These are phyloP conservation scores for Cryptomyrus ogoouensis DNA, from an alignment of 2,113 vertebrate species.

Conservation along the genomic window DNA sequence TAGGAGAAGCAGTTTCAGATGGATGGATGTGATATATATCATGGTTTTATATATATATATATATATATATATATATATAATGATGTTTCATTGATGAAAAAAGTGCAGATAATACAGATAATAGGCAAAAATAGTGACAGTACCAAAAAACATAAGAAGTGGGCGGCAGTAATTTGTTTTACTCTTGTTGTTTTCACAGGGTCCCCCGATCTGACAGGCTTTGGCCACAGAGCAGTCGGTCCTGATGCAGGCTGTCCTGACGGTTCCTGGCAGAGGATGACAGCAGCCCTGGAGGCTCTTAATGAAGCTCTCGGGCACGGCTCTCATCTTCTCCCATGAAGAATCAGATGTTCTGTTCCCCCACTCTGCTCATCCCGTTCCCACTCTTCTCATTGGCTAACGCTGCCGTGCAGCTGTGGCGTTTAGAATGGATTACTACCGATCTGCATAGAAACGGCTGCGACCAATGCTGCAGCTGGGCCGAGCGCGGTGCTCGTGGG, in stretches of 20 bases:
- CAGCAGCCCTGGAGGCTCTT: background rate
- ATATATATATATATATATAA: background rate
- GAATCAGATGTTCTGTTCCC: background rate
- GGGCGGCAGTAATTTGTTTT: background rate
- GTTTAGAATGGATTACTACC: background rate
- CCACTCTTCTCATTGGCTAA: background rate
- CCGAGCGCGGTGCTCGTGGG: background rate
- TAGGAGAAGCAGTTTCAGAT: no score
- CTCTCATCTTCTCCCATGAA: background rate
- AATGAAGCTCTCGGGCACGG: background rate
- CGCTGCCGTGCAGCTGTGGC: background rate
- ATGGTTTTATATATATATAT: background rate
- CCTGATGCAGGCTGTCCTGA: background rate
- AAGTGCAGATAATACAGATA: background rate
- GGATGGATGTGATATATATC: no score
- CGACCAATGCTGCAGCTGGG: background rate
- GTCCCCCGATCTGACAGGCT: background rate
- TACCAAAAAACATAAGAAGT: background rate
- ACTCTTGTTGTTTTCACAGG: background rate
- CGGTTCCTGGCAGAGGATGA: background rate
- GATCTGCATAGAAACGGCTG: background rate
- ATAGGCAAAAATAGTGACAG: background rate
- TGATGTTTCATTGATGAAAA: background rate
- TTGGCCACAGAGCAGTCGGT: background rate
- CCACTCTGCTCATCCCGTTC: background rate